phyloP scores from a whole-genome alignment of 2,797 vertebrate species.

The Emys orbicularis region DNA sequence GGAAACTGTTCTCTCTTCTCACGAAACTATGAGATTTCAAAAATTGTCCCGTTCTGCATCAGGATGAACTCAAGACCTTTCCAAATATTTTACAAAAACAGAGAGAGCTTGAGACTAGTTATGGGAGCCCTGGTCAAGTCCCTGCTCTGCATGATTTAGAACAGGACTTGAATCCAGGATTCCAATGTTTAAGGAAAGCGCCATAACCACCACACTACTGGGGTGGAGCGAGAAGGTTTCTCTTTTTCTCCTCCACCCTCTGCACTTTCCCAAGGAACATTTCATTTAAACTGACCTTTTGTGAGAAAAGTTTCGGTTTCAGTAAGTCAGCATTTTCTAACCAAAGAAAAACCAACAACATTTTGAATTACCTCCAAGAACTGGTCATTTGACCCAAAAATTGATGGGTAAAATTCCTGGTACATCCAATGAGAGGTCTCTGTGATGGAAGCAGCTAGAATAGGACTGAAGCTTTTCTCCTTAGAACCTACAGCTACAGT shows the following conservation, averaged over 20 bases:
- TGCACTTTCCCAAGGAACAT: not conserved
- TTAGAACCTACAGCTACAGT: not conserved
- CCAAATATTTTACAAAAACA: not conserved
- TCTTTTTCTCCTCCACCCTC: not conserved
- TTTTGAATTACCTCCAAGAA: slow-evolving; percentile 50
- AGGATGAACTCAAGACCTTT: not conserved
- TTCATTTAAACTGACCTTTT: not conserved
- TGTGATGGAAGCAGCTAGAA: not conserved
- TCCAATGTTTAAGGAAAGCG: not conserved
- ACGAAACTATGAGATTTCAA: not conserved
- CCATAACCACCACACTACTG: not conserved
- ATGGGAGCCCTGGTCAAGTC: not conserved
- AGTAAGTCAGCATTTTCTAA: not conserved
- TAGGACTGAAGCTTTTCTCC: slow-evolving; percentile 52
- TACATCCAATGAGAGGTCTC: slow-evolving; percentile 17
- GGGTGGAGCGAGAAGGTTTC: not conserved
- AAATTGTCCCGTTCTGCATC: not conserved
- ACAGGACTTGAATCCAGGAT: not conserved
- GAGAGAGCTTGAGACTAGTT: not conserved
- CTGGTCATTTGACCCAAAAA: slow-evolving; percentile 67
- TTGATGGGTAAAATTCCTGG: slow-evolving; percentile 54
- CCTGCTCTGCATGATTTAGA: not conserved
- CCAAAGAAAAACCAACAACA: not conserved
- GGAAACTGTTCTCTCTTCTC: not conserved
- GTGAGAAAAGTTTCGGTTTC: not conserved